phyloP scores from a whole-genome alignment of 2,888 invertebrate species.

The Zygaena filipendulae region DNA sequence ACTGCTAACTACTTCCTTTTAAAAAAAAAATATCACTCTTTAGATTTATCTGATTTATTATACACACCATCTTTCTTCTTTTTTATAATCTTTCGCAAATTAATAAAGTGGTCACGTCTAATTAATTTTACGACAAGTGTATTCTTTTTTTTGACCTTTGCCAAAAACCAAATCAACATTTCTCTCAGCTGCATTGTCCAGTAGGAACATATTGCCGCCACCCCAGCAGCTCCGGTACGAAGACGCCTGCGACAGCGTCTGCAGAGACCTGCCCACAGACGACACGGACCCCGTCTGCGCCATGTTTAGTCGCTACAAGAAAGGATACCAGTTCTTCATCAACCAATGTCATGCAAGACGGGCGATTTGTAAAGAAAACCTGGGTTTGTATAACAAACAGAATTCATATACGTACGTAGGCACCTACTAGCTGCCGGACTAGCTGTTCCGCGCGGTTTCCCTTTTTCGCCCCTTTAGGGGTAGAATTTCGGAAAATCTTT shows the following conservation, averaged over 20 bases:
- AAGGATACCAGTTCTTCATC: constrained; percentile 42
- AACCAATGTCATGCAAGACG: constrained; percentile 51
- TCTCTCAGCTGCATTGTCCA: too few relatives aligned
- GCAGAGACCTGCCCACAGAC: constrained; percentile 31
- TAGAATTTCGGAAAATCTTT: too few relatives aligned
- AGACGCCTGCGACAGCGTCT: constrained; percentile 28
- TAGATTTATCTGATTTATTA: too few relatives aligned
- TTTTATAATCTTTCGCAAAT: too few relatives aligned
- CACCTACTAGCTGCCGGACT: constrained; percentile 1
- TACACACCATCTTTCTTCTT: too few relatives aligned
- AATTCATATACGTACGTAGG: not conserved
- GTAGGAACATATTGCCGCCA: too few relatives aligned
- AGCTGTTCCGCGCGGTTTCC: not conserved
- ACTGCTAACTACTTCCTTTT: too few relatives aligned
- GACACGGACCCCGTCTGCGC: constrained; percentile 48
- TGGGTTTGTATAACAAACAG: constrained; percentile 25
- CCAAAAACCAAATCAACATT: too few relatives aligned
- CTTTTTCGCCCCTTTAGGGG: not conserved
- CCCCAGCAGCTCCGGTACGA: constrained; percentile 1
- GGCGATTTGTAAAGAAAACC: constrained; percentile 39
- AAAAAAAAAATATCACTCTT: too few relatives aligned
- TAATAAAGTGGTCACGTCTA: too few relatives aligned
- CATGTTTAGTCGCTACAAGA: constrained; percentile 54
- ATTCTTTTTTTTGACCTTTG: too few relatives aligned
- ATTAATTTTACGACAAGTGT: too few relatives aligned